Evolutionary conservation across 2,888 invertebrate species (phyloP).

Genomic region (Cyaniris semiargus): DNA sequence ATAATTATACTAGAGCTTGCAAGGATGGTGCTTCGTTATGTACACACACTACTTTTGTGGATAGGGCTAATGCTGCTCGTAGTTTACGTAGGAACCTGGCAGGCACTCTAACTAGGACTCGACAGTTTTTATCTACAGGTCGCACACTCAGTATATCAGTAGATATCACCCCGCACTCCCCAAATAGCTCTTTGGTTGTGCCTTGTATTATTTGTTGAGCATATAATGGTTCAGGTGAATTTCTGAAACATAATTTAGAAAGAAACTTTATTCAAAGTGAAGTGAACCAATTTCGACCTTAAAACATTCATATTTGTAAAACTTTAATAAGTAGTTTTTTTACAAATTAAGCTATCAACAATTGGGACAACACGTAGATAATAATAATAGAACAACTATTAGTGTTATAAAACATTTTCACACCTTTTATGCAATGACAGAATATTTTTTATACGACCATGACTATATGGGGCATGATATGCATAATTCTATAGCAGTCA

Average conservation of each 20-base stretch:
- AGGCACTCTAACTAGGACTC: conserved; percentile 76
- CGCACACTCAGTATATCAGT: conserved; percentile 52
- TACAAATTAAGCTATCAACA: neutral
- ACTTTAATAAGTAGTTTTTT: too few species aligned
- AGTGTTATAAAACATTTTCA: neutral
- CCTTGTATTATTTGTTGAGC: conserved; percentile 47
- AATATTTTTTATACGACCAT: neutral
- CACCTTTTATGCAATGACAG: neutral
- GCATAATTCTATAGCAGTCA: neutral
- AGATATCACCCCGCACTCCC: conserved; percentile 49
- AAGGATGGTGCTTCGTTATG: conserved; percentile 46
- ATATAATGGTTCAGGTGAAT: conserved; percentile 40
- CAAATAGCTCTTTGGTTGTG: conserved; percentile 47
- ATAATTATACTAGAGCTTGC: conserved; percentile 47
- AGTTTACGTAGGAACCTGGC: conserved; percentile 47
- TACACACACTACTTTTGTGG: conserved; percentile 41
- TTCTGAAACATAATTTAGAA: conserved; percentile 33
- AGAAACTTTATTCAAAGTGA: neutral
- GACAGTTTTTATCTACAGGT: conserved; percentile 36
- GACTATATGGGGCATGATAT: neutral
- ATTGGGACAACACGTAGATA: neutral
- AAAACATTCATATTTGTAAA: neutral
- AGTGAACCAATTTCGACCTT: neutral
- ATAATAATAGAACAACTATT: neutral
- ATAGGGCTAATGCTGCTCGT: conserved; percentile 49